Evolutionary conservation across 2,888 invertebrate species (phyloP), one percentile per base, ranked within the genome.

Genomic region (Miltochrista miniata): DNA sequence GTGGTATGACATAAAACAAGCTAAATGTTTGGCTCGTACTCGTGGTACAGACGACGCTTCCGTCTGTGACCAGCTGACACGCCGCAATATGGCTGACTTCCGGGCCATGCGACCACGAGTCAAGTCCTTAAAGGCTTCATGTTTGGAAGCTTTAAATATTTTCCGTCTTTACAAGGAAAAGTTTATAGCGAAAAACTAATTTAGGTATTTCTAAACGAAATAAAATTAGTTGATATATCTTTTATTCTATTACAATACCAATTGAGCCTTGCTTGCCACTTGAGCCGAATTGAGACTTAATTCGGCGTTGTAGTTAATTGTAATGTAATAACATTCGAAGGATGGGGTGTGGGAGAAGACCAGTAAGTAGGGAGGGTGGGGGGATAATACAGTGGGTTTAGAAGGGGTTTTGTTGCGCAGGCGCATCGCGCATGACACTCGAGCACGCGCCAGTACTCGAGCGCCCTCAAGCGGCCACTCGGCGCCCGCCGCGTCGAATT

Each of bases 401-500:
- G 60, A 60, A 61, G 55, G 61, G 62, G 54, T 51, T 55, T 59
- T 59, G 67, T 68, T 88, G 89, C 89, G 83, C 88, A 82, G 73
- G 85, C 89, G 89, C 89, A 88, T 74, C 72, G 72, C 49, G 68
- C 61, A 70, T 58, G 77, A 69, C 78, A 84, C 90, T 91, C 84
- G 76, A 90, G 90, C 91, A 91, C 91, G 91, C 87, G 87, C 85
- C 83, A 79, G 76, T 81, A 79, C 87, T 90, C 74, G 76, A 90
- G 83, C 81, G 78, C 76, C 64, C 85, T 87, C 81, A 67, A 85
- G 79, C 81, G 76, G 79, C 83, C 86, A 85, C 88, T 90, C 84
- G 69, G 78, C 77, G 75, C 82, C 81, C 83, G 83, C 85, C 86
- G 83, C 85, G 84, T 86, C 84, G 81, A 84, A 89, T 87, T 90